Evolutionary conservation across 1,140 invertebrate species (phyloP).

Genomic region (Tribolium castaneum): DNA sequence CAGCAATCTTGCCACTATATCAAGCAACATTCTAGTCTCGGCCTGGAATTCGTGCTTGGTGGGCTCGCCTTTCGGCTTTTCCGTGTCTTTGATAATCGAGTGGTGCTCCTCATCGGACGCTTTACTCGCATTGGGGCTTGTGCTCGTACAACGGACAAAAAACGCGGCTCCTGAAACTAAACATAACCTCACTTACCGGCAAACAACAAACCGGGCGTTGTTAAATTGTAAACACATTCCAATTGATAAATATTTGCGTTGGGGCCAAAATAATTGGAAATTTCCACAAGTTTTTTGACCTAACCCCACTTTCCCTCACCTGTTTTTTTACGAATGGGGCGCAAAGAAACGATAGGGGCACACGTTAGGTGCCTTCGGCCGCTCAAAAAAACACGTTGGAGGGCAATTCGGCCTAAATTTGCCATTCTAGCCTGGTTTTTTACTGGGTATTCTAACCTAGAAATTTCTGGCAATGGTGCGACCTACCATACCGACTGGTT

Average conservation of each 20-base stretch:
- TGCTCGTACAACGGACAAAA: conserved; percentile 17
- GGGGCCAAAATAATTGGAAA: conserved; percentile 4
- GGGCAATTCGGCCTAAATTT: not conserved
- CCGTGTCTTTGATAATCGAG: conserved; percentile 67
- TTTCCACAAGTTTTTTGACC: not conserved
- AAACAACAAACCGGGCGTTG: not conserved
- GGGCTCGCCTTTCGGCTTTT: conserved; percentile 68
- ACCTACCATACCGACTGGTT: not conserved
- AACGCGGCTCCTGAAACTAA: not conserved
- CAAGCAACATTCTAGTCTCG: conserved; percentile 93
- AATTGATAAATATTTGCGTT: not conserved
- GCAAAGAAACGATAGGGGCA: not conserved
- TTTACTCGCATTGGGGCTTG: conserved; percentile 5
- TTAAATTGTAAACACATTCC: not conserved
- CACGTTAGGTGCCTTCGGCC: not conserved
- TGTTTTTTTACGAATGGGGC: conserved; percentile 3
- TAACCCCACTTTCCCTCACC: conserved; percentile 31
- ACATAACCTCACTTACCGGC: conserved; percentile 8
- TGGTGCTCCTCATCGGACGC: conserved; percentile 61
- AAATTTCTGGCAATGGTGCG: not conserved
- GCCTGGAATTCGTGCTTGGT: conserved; percentile 91
- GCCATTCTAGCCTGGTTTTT: not conserved
- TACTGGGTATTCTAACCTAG: not conserved
- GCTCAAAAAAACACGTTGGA: not conserved
- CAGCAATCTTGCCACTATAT: conserved; percentile 96